Percentiles rank a stretch among this genome's conserved stretches.
phyloP scores from a whole-genome alignment of 1,140 invertebrate species.

The Plodia interpunctella region DNA sequence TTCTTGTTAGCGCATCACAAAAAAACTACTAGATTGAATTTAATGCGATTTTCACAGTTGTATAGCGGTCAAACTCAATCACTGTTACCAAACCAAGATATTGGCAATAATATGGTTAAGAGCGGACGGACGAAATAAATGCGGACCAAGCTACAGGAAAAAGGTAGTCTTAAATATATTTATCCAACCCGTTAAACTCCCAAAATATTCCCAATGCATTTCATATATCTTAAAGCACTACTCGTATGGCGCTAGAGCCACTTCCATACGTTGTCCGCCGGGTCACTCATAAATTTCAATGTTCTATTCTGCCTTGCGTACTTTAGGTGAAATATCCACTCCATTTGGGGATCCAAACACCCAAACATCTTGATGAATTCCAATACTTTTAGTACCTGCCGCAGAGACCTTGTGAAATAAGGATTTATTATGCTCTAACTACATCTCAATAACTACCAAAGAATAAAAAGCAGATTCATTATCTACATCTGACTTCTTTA shows the following conservation, averaged over 20 bases:
- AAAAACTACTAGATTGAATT: too few species aligned
- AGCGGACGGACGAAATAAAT: too few species aligned
- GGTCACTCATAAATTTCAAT: slow-evolving; percentile 55
- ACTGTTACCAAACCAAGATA: too few species aligned
- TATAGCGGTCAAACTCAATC: too few species aligned
- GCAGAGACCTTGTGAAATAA: slow-evolving; percentile 11
- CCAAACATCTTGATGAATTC: slow-evolving; percentile 49
- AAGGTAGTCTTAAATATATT: neutral
- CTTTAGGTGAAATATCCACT: slow-evolving; percentile 55
- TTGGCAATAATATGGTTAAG: too few species aligned
- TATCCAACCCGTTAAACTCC: slow-evolving; percentile 3
- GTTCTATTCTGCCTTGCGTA: slow-evolving; percentile 48
- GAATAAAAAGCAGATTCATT: too few species aligned
- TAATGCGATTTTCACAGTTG: too few species aligned
- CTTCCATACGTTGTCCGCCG: slow-evolving; percentile 39
- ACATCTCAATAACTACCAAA: too few species aligned
- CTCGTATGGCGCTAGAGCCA: slow-evolving; percentile 29
- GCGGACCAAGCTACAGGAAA: too few species aligned
- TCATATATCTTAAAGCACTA: slow-evolving; percentile 36
- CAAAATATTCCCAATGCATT: slow-evolving; percentile 32
- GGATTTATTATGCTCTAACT: slow-evolving; percentile 12
- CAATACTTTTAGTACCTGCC: slow-evolving; percentile 36
- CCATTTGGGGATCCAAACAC: slow-evolving; percentile 48
- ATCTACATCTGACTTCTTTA: too few species aligned
- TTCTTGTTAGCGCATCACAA: too few species aligned